Evolutionary conservation across 2,113 vertebrate species (phyloP), one percentile per base, ranked within the genome.

Genomic region (Gymnocephalus cernua): DNA sequence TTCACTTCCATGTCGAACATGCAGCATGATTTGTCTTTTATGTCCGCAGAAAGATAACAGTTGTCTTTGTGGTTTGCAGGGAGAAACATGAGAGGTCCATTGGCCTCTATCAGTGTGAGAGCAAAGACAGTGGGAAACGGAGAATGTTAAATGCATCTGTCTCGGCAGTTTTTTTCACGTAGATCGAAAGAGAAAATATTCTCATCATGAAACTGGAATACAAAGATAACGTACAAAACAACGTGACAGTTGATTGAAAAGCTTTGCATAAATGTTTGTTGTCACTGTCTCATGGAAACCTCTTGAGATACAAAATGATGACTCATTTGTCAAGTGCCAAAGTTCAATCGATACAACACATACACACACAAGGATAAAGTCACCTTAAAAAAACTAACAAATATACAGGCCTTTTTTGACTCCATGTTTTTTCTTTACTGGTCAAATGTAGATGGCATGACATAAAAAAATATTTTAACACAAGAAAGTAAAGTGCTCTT

Each of bases 61-160:
- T 57, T 67, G 50, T 83, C 41, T 47, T 35, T 70, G 83, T 77
- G 86, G 69, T 85, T 78, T 82, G 16, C 25, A 65, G 38, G 69
- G 35, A 71, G 80, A 78, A 85, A 80, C 48, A 50, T 47, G 71
- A 87, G 67, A 70, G 69, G 86, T 83, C 79, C 64, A 35, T 23
- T 72, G 80, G 80, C 61, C 69, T 80, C 47, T 64, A 59, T 77
- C 75, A 74, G 70, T 56, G 72, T 70, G 77, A 82, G 53, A 83
- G 73, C 56, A 53, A 57, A 84, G 69, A 85, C 58, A 76, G 79
- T 83, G 86, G 68, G 84, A 90, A 91, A 89, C 19, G 41, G 81
- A 90, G 74, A 84, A 79, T 63, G 77, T 74, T 21, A 38, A 80
- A 27, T 58, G 61, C 35, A 76, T 80, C 69, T 16, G 75, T 71